Conservation (phyloP, 1,140 invertebrate species). For the Heterodera carotae region DNA sequence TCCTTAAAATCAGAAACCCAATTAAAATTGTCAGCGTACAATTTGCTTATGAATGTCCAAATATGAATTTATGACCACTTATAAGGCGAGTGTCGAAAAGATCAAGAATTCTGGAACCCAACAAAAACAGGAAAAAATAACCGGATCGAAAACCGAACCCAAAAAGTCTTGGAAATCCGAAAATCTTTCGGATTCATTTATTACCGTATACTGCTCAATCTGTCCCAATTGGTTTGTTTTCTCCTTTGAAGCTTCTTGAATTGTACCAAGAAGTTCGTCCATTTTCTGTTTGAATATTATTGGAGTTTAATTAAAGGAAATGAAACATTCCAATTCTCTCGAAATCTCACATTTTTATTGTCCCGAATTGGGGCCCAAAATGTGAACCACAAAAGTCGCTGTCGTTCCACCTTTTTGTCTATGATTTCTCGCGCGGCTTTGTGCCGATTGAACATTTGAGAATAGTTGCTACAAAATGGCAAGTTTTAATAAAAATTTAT, state of each 20-base stretch:
- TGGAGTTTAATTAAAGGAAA: not conserved
- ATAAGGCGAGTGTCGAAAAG: no score
- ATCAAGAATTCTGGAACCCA: no score
- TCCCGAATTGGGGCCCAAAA: constrained; percentile 33
- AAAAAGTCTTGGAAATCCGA: no score
- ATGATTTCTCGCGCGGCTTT: constrained; percentile 24
- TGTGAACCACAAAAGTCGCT: constrained; percentile 30
- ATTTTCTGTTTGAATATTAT: constrained; percentile 17
- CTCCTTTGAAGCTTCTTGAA: not conserved
- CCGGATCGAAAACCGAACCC: no score
- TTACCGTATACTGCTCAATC: not conserved
- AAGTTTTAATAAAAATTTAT: constrained; percentile 4
- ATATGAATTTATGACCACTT: no score
- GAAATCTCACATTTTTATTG: constrained; percentile 1
- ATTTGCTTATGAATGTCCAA: no score
- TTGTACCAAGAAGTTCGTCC: not conserved
- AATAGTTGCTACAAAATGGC: constrained; percentile 24
- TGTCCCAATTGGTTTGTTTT: not conserved
- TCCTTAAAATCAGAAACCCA: not conserved
- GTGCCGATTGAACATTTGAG: constrained; percentile 18
- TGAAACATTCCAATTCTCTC: not conserved
- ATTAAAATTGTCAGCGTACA: no score
- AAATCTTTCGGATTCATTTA: no score
- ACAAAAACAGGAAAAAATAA: no score
- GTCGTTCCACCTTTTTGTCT: not conserved